These are phyloP conservation scores for Syritta pipiens DNA, from an alignment of 2,888 invertebrate species.

Conservation along the genomic window DNA sequence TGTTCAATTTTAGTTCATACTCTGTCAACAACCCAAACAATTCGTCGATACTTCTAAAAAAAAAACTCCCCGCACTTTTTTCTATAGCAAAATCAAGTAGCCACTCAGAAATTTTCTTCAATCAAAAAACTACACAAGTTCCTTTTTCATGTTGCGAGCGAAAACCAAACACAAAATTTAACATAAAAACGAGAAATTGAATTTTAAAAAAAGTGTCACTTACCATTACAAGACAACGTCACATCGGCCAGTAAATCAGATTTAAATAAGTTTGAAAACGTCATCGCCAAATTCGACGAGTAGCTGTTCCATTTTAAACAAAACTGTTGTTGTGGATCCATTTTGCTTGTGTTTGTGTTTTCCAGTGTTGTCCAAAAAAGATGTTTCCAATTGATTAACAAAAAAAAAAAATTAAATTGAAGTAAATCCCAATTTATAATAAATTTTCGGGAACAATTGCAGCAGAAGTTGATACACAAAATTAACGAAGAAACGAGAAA, in stretches of 20 bases:
- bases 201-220: slow-evolving; percentile 76
- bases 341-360: slow-evolving; percentile 78
- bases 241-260: slow-evolving; percentile 95
- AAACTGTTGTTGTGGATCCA: slow-evolving; percentile 97
- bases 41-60: too few relatives aligned
- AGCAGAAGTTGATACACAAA: slow-evolving; percentile 2
- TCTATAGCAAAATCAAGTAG: too few relatives aligned
- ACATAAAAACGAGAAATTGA: too few relatives aligned
- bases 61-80: too few relatives aligned
- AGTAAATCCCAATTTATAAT: slow-evolving; percentile 18
- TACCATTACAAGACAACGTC: slow-evolving; percentile 95
- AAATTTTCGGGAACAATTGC: slow-evolving; percentile 10
- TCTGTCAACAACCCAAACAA: too few relatives aligned
- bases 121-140: too few relatives aligned
- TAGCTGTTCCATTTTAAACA: slow-evolving; percentile 98
- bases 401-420: slow-evolving; percentile 5
- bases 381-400: not conserved
- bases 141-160: too few relatives aligned
- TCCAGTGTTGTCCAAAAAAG: slow-evolving; percentile 40
- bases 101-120: too few relatives aligned
- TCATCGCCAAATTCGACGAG: slow-evolving; percentile 94
- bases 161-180: too few relatives aligned
- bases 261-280: slow-evolving; percentile 95
- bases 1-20: too few relatives aligned
- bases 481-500: too few relatives aligned